These are phyloP conservation scores for Odontothrips loti DNA, from an alignment of 2,888 invertebrate genomes.

Conservation along the genomic window DNA sequence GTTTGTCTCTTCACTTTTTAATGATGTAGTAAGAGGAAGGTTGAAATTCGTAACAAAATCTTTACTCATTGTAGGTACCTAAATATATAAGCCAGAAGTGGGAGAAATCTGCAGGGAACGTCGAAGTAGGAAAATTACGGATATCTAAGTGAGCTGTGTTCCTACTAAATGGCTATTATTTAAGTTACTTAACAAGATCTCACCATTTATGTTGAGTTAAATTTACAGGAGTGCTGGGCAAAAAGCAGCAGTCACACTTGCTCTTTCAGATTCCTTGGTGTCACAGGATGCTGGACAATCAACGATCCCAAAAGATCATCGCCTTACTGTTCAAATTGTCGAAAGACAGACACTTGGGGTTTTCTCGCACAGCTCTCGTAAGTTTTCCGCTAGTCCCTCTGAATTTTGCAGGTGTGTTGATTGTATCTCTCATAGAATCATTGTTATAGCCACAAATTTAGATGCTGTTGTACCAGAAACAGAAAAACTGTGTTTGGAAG, in stretches of 20 bases:
- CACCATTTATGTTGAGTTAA: not conserved
- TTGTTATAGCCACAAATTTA: constrained; percentile 52
- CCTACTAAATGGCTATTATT: not conserved
- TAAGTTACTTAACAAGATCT: not conserved
- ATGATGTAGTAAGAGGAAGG: too few species aligned
- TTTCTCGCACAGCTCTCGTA: constrained; percentile 79
- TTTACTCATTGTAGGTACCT: constrained; percentile 55
- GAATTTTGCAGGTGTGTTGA: not conserved
- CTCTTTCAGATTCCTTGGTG: constrained; percentile 72
- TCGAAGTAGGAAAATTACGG: constrained; percentile 89
- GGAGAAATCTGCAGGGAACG: constrained; percentile 86
- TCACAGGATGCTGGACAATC: constrained; percentile 65
- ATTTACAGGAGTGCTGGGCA: constrained; percentile 60
- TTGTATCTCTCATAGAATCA: not conserved
- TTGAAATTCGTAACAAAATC: not conserved
- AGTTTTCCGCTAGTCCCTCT: constrained; percentile 45
- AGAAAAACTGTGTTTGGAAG: constrained; percentile 85
- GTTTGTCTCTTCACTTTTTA: too few species aligned
- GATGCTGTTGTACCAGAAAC: constrained; percentile 69
- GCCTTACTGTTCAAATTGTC: constrained; percentile 85
- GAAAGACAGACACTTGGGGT: constrained; percentile 88
- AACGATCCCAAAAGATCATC: constrained; percentile 84
- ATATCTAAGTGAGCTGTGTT: constrained; percentile 62
- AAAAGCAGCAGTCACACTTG: constrained; percentile 82
- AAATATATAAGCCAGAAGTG: constrained; percentile 94